phyloP scores from a whole-genome alignment of 2,888 invertebrate genomes.

The Troides aeacus region DNA sequence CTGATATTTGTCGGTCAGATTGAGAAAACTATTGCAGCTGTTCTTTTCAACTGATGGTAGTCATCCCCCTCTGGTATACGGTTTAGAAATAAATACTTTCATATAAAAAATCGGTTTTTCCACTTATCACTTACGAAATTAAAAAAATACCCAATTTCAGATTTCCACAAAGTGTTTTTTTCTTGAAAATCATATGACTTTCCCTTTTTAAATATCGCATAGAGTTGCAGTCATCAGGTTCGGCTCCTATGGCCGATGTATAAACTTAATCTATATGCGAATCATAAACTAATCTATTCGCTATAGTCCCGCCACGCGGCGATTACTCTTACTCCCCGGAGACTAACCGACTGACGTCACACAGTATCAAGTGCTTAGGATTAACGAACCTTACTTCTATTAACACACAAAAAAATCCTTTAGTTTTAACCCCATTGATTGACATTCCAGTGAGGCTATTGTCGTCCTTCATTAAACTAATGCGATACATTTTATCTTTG shows the following conservation, averaged over 20 bases:
- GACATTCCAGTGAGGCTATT: too few species aligned
- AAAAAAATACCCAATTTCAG: too few species aligned
- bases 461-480: too few species aligned
- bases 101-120: too few species aligned
- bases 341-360: conserved; percentile 41
- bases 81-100: too few species aligned
- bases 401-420: not conserved
- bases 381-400: not conserved
- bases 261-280: conserved; percentile 35
- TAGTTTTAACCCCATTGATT: not conserved
- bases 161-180: not conserved
- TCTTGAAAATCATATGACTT: not conserved
- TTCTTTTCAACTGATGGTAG: too few species aligned
- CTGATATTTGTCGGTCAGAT: too few species aligned
- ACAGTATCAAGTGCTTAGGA: conserved; percentile 39
- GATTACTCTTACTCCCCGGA: conserved; percentile 44
- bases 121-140: not conserved
- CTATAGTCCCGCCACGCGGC: conserved; percentile 44
- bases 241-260: conserved; percentile 11
- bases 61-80: too few species aligned
- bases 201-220: not conserved
- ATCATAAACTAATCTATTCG: conserved; percentile 53
- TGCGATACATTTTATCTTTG: too few species aligned
- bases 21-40: too few species aligned
- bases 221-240: conserved; percentile 7